Evolutionary conservation across 2,113 vertebrate genomes (phyloP).

Genomic region (Girardinichthys multiradiatus): DNA sequence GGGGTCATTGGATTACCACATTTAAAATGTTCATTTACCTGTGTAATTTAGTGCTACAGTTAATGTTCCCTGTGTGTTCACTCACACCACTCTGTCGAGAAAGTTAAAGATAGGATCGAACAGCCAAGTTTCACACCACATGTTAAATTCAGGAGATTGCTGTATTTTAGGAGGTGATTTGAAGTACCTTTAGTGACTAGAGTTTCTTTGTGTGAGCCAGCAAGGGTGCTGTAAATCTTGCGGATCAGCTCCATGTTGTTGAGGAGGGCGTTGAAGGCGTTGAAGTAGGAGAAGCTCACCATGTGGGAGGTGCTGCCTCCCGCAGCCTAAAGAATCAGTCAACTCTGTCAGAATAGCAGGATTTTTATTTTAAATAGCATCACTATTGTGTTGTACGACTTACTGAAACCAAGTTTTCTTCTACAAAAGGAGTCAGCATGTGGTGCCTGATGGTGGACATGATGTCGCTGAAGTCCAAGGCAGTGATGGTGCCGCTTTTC

Average conservation of each 20-base stretch:
- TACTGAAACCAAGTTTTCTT: conserved; percentile 98
- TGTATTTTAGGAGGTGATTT: neutral
- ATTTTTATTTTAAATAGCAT: neutral
- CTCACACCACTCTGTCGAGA: conserved; percentile 72
- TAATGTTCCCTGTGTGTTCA: conserved; percentile 69
- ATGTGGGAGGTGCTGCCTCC: conserved; percentile 94
- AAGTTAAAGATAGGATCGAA: conserved; percentile 62
- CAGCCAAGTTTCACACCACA: conserved; percentile 52
- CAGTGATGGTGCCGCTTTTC: conserved; percentile 92
- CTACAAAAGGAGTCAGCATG: conserved; percentile 95
- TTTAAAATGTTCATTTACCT: conserved; percentile 71
- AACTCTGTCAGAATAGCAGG: conserved; percentile 21
- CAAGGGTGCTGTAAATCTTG: conserved; percentile 96
- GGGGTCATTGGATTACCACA: conserved; percentile 51
- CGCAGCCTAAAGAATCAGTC: conserved; percentile 83
- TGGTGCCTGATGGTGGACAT: conserved; percentile 97
- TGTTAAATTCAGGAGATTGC: conserved; percentile 18
- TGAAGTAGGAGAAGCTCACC: conserved; percentile 99
- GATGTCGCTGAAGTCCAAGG: conserved; percentile 95
- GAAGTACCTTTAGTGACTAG: conserved; percentile 94
- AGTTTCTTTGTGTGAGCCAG: conserved; percentile 87
- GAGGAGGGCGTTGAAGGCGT: conserved; percentile 95
- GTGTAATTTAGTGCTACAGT: conserved; percentile 69
- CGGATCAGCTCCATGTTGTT: conserved; percentile 98
- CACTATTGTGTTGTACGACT: conserved; percentile 68